Base-by-base conservation (phyloP, 2,113 vertebrate species). In the Prochilodus magdalenae region DNA sequence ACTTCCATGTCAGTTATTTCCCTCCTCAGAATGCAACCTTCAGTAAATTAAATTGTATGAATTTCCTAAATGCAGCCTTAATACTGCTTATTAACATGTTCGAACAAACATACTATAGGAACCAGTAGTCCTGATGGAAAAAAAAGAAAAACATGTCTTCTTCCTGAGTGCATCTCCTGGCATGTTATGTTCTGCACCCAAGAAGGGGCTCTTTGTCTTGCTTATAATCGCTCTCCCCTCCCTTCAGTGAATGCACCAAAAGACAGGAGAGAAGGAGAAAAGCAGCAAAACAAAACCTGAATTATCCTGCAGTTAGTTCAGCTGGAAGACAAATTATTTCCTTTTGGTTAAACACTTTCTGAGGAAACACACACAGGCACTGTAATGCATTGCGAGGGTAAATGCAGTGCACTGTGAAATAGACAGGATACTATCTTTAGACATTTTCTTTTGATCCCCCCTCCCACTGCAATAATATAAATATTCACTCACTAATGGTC, bases 251-350 rank as follows among this genome's bases (percentile, higher is more conserved):
- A 70, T 67, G 63, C 57, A 84, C 59, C 53, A 81, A 77, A 70
- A 71, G 77, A 71, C 63, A 80, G 73, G 18, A 53, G 71, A 73
- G 66, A 53, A 60, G 73, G 40, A 53, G 65, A 27, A 53, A 65
- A 75, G 53, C 47, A 84, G 55, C 66, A 77, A 84, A 81, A 83
- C 67, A 85, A 83, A 85, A 81, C 74, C 74, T 79, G 81, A 81
- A 81, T 75, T 83, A 83, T 83, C 73, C 36, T 81, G 29, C 16
- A 44, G 83, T 80, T 71, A 78, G 81, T 81, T 83, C 78, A 75
- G 75, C 84, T 82, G 79, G 78, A 87, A 85, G 84, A 84, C 65
- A 81, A 81, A 84, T 85, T 81, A 83, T 83, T 85, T 84, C 81
- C 81, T 79, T 80, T 73, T 81, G 81, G 81, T 79, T 87, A 83